Base-by-base conservation (phyloP, 2,888 invertebrate genomes). In the Lithodes maja region DNA sequence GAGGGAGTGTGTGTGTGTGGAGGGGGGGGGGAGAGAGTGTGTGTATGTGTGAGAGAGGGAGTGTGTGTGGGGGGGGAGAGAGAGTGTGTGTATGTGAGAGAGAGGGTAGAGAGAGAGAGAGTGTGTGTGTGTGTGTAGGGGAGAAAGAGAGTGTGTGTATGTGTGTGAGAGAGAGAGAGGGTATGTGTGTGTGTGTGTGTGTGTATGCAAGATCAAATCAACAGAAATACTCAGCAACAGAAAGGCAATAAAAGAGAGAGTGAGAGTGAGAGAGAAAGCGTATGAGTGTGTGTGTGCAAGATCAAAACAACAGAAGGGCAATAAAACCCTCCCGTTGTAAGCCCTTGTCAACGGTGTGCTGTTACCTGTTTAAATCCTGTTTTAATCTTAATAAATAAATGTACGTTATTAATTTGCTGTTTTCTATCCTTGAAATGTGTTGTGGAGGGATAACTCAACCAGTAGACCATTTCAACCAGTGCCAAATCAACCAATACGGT, bases 331-430 rank as follows among this genome's bases (percentile, higher is more conserved):
- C 33, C 33, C 33, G 0, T 33, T 33, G 33, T 50, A 3, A 49
- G 33, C 81, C 69, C 49, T 68, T 54, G 81, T 82, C 81, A 82
- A 82, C 81, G 81, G 81, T 82, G 81, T 50, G 33, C 61, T 82
- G 81, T 82, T 82, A 82, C 81, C 81, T 82, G 81, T 82, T 33
- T 68, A 61, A 33, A 33, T 33, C 33, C 33, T 33, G 33, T 33
- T 33, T 33, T 33, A 33, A 33, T 33, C 33, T 33, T 33, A 33
- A 33, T 33, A 33, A 33, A 33, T 33, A 33, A 33, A 33, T 33
- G 33, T 33, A 33, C 33, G 33, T 33, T 33, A 33, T 33, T 33
- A 0, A 33, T 33, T 33, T 33, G 33, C 0, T 33, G 33, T 33
- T 33, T 33, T 33, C 33, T 33, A 33, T 33, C 33, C 33, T 33